Base-by-base conservation (phyloP, 2,113 vertebrate genomes). In the Corythoichthys haematopterus region DNA sequence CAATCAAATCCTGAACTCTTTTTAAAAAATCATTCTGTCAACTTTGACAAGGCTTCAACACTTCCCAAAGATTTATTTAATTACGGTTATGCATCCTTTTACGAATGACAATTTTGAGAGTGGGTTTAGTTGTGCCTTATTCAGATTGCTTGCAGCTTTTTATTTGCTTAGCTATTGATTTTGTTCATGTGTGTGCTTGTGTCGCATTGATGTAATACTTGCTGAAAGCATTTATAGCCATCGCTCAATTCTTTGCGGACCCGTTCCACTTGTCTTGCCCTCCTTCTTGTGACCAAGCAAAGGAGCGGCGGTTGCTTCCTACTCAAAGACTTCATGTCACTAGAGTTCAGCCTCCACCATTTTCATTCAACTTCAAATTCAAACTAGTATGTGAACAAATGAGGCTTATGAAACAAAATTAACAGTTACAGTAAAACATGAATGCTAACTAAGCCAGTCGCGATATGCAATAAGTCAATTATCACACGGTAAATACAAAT, bases 161-260 rank as follows among this genome's bases (percentile, higher is more conserved):
- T 87, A 88, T 89, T 87, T 89, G 87, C 86, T 86, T 77, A 69
- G 84, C 71, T 91, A 91, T 92, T 91, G 91, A 92, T 92, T 90
- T 76, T 84, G 87, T 84, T 82, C 78, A 83, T 81, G 87, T 75
- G 80, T 85, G 83, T 83, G 83, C 77, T 83, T 80, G 88, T 75
- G 81, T 86, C 81, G 83, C 87, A 81, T 87, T 87, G 85, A 91
- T 88, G 90, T 90, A 90, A 91, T 89, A 90, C 82, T 90, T 90
- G 85, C 88, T 92, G 86, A 92, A 88, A 91, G 87, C 87, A 88
- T 90, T 89, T 87, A 84, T 81, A 84, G 89, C 83, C 86, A 76
- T 83, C 81, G 75, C 82, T 90, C 85, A 88, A 79, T 88, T 89
- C 75, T 38, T 72, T 71, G 76, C 65, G 6, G 65, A 57, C 68